Evolutionary conservation across 1,140 invertebrate species (phyloP).

Genomic region (Antheraea pernyi): DNA sequence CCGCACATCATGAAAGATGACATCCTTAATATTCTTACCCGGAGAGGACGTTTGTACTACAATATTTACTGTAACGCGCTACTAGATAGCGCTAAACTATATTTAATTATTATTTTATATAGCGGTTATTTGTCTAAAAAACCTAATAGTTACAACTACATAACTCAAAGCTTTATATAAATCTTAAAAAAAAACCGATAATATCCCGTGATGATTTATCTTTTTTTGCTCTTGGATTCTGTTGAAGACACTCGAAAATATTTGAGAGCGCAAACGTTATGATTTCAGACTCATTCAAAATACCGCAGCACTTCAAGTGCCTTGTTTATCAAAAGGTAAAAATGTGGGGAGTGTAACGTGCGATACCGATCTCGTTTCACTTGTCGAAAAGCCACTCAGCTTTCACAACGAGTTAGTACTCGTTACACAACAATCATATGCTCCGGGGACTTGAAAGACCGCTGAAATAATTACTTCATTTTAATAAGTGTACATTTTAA

Average conservation of each 20-base stretch:
- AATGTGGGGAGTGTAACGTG: constrained; percentile 14
- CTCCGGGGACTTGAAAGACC: constrained; percentile 17
- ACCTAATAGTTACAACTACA: too few relatives aligned
- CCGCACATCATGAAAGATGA: too few relatives aligned
- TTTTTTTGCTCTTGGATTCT: constrained; percentile 54
- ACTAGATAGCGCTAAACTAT: too few relatives aligned
- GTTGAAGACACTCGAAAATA: constrained; percentile 72
- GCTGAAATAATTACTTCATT: constrained; percentile 32
- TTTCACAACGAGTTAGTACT: constrained; percentile 40
- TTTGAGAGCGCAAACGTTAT: constrained; percentile 49
- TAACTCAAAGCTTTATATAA: too few relatives aligned
- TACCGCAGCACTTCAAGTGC: constrained; percentile 18
- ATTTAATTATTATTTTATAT: too few relatives aligned
- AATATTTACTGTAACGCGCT: too few relatives aligned
- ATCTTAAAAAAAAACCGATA: too few relatives aligned
- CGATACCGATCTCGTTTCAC: constrained; percentile 36
- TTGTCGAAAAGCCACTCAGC: constrained; percentile 42
- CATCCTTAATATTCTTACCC: too few relatives aligned
- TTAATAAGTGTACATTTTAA: background rate
- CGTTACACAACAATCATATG: constrained; percentile 50
- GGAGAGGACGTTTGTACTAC: too few relatives aligned
- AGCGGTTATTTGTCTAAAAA: too few relatives aligned
- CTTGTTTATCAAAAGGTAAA: constrained; percentile 6
- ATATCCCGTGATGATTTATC: constrained; percentile 55
- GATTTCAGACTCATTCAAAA: constrained; percentile 47